Evolutionary conservation across 2,797 vertebrate species (phyloP), one percentile per base, ranked within the genome.

Genomic region (Acrocephalus scirpaceus): DNA sequence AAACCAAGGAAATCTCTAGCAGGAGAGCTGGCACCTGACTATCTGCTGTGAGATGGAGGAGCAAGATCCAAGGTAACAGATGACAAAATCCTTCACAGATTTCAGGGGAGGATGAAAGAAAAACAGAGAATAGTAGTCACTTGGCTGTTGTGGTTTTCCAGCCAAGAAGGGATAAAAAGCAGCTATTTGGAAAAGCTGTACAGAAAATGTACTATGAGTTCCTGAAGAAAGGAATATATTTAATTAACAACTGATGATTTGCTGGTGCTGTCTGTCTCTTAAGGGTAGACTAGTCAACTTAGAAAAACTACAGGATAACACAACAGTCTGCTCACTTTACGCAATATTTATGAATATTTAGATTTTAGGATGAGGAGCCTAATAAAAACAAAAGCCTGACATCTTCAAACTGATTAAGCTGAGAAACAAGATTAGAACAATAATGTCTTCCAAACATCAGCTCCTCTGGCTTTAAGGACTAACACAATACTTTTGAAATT

Each of bases 171-270:
- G 40, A 83, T 29, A 86, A 92, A 88, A 94, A 58, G 7, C 45
- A 90, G 54, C 70, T 93, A 90, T 71, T 91, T 4, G 10, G 58
- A 61, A 83, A 94, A 88, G 60, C 45, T 88, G 85, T 75, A 86
- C 23, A 88, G 82, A 92, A 47, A 90, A 66, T 51, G 34, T 61
- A 77, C 47, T 86, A 11, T 20, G 48, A 90, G 29, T 11, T 90
- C 73, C 82, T 69, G 69, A 92, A 92, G 87, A 92, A 95, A 93
- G 81, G 69, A 86, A 80, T 84, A 88, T 48, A 90, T 71, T 89
- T 89, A 42, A 91, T 71, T 57, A 86, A 56, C 29, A 67, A 47
- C 61, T 79, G 77, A 77, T 0, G 7, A 38, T 88, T 93, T 71
- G 36, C 48, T 89, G 42, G 15, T 72, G 66, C 25, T 82, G 80